These are phyloP conservation scores for Mythimna ferrago DNA, from an alignment of 2,888 invertebrate species.

Conservation along the genomic window DNA sequence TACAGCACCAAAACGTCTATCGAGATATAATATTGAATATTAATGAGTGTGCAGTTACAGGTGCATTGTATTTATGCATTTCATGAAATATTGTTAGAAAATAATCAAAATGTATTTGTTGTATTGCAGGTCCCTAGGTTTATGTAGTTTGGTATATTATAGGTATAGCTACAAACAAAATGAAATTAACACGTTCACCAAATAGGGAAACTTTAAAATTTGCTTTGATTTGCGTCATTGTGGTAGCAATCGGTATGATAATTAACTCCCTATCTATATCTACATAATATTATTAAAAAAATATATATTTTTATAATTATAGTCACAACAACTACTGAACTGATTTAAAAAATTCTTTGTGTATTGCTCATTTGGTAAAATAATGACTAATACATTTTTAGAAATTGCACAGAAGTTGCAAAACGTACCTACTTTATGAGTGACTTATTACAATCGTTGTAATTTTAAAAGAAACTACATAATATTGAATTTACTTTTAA, in stretches of 20 bases:
- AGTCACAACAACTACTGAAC: too few relatives aligned
- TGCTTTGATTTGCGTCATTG: constrained; percentile 29
- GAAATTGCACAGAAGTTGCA: too few relatives aligned
- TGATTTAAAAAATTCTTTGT: too few relatives aligned
- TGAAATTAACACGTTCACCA: not conserved
- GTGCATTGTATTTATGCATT: constrained; percentile 31
- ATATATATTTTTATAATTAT: too few relatives aligned
- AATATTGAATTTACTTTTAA: too few relatives aligned
- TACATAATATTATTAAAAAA: too few relatives aligned
- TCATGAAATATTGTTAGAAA: constrained; percentile 26
- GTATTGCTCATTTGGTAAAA: too few relatives aligned
- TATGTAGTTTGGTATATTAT: too few relatives aligned
- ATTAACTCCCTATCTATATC: not conserved
- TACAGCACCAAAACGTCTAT: constrained; percentile 43
- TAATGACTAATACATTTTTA: too few relatives aligned
- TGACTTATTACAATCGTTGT: too few relatives aligned
- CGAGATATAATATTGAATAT: constrained; percentile 37
- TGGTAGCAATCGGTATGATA: not conserved
- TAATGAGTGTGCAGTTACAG: constrained; percentile 28
- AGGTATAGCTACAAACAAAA: not conserved
- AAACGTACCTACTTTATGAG: too few relatives aligned
- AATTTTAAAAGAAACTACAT: too few relatives aligned
- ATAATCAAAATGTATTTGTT: constrained; percentile 9
- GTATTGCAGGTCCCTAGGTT: not conserved
- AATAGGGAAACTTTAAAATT: constrained; percentile 8